These are phyloP conservation scores for Neuroterus valhalla DNA, from an alignment of 1,140 invertebrate species.

Conservation along the genomic window DNA sequence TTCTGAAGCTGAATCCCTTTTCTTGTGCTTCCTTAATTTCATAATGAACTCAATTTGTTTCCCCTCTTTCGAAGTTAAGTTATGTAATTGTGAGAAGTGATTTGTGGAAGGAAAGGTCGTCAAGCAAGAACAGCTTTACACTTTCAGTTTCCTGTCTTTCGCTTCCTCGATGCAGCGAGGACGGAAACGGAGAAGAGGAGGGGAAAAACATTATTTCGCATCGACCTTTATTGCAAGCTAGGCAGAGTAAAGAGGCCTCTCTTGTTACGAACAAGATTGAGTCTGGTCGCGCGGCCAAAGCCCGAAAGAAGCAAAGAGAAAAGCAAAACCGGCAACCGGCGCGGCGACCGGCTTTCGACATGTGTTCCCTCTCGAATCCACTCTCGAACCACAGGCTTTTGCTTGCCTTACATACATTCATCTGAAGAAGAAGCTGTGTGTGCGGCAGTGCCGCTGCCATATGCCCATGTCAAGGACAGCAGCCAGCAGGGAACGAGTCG, in stretches of 20 bases:
- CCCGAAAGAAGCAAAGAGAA: conserved; percentile 46
- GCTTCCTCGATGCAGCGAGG: conserved; percentile 44
- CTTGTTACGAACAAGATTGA: conserved; percentile 43
- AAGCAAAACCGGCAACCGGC: conserved; percentile 55
- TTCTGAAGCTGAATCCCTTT: no score
- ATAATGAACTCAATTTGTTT: no score
- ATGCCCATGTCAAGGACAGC: conserved; percentile 69
- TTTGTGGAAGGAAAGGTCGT: conserved; percentile 8
- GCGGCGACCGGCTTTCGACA: conserved; percentile 52
- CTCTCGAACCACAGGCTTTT: conserved; percentile 35
- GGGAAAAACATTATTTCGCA: neutral
- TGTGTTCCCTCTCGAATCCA: conserved; percentile 39
- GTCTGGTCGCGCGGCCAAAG: conserved; percentile 43
- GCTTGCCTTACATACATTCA: neutral
- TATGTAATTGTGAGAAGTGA: neutral
- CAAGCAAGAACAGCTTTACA: conserved; percentile 4
- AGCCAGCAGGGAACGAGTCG: conserved; percentile 62
- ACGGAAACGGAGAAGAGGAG: conserved; percentile 19
- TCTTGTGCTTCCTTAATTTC: no score
- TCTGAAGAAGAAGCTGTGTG: conserved; percentile 56
- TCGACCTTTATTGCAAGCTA: conserved; percentile 18
- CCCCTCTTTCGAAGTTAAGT: no score
- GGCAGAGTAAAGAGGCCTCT: conserved; percentile 20
- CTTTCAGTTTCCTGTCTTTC: conserved; percentile 37
- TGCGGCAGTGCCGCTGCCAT: conserved; percentile 56